Conservation (phyloP, 2,888 invertebrate genomes). For the Leptinotarsa tumamoca region DNA sequence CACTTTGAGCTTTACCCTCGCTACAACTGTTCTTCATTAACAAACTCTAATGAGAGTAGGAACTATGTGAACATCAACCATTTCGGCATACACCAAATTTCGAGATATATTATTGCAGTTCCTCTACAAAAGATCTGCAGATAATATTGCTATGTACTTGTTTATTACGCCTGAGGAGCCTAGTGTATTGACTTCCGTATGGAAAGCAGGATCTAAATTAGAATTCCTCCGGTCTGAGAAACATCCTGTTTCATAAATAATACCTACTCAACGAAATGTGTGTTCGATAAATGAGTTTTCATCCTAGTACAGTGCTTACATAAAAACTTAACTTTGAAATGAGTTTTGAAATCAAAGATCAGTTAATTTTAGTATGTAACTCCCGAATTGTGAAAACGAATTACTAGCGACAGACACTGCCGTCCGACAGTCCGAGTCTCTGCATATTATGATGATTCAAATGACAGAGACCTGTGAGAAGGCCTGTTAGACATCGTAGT, state of each 20-base stretch:
- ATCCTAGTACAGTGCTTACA: no score
- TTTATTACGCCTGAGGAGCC: constrained; percentile 1
- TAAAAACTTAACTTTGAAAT: no score
- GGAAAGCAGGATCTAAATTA: background rate
- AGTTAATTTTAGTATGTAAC: no score
- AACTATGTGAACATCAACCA: constrained; percentile 1
- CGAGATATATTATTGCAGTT: background rate
- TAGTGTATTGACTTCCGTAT: background rate
- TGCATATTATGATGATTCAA: no score
- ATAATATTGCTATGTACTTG: background rate
- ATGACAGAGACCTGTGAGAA: no score
- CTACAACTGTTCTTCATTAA: background rate
- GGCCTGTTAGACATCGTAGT: no score
- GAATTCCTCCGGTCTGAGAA: background rate
- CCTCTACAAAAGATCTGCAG: background rate
- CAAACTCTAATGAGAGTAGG: background rate
- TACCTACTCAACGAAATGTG: background rate
- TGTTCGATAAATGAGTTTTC: no score
- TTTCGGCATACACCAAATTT: background rate
- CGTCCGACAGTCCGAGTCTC: no score
- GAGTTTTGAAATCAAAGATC: no score
- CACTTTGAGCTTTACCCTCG: background rate
- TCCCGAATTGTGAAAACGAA: no score
- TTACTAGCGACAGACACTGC: no score
- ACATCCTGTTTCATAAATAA: background rate